A percentile compares a stretch with the other conserved stretches of the same genome.
Conservation (phyloP, 1,140 invertebrate genomes). For the Diachasmimorpha longicaudata region DNA sequence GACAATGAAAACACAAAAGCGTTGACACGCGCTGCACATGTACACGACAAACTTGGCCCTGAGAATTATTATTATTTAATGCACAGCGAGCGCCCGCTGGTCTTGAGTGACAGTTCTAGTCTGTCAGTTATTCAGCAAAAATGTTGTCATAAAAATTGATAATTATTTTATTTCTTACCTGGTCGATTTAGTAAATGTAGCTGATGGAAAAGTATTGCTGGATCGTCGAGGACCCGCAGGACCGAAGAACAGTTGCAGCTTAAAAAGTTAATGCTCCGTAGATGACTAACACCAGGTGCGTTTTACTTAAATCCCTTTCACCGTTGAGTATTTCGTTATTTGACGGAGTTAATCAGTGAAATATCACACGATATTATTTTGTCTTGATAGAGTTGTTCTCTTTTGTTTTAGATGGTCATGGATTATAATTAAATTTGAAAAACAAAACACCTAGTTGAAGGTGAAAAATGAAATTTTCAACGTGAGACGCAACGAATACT, state of each 20-base stretch:
- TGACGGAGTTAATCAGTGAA: no score
- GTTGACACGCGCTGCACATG: background rate
- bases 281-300: background rate
- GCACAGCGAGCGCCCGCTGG: background rate
- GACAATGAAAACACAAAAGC: background rate
- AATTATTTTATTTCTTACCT: slow-evolving; percentile 38
- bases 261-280: slow-evolving; percentile 22
- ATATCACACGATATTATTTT: no score
- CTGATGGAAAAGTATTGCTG: slow-evolving; percentile 13
- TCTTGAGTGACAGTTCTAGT: background rate
- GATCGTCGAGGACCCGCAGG: slow-evolving; percentile 49
- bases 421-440: background rate
- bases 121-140: no score
- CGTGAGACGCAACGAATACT: slow-evolving; percentile 36
- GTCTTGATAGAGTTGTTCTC: no score
- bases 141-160: background rate
- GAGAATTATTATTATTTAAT: background rate
- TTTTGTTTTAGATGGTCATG: no score
- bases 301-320: background rate
- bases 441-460: background rate
- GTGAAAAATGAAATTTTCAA: background rate
- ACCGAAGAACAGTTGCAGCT: slow-evolving; percentile 59
- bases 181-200: slow-evolving; percentile 23
- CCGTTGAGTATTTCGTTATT: background rate
- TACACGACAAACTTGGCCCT: background rate